These are phyloP conservation scores for Adoxophyes honmai DNA, from an alignment of 1,140 invertebrate genomes.

Conservation along the genomic window DNA sequence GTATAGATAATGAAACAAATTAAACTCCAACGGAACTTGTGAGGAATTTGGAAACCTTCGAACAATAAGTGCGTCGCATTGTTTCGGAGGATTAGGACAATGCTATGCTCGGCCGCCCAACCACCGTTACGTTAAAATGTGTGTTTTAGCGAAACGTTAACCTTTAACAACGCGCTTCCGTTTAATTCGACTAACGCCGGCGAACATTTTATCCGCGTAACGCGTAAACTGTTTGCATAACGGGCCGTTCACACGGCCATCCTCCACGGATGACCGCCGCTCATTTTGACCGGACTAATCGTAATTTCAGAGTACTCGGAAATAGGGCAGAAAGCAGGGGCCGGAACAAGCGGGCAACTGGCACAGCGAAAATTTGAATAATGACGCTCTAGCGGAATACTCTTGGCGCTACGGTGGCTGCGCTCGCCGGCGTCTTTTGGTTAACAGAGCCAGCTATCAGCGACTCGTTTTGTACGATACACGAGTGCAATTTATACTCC, in stretches of 20 bases:
- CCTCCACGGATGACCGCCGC: constrained; percentile 59
- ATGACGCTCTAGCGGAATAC: constrained; percentile 70
- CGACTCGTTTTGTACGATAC: constrained; percentile 2
- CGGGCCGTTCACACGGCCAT: constrained; percentile 67
- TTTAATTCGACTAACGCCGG: constrained; percentile 13
- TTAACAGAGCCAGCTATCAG: constrained; percentile 12
- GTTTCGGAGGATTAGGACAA: too few species aligned
- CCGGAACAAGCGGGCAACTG: constrained; percentile 70
- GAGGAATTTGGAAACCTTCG: too few species aligned
- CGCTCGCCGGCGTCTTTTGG: constrained; percentile 23
- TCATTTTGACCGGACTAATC: constrained; percentile 65
- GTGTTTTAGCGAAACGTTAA: neutral
- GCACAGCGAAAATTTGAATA: constrained; percentile 74
- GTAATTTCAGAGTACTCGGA: constrained; percentile 66
- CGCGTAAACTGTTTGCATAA: constrained; percentile 52
- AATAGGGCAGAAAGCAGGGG: constrained; percentile 67
- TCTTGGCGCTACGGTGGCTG: constrained; percentile 60
- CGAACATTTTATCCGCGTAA: constrained; percentile 26
- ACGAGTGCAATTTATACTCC: constrained; percentile 2
- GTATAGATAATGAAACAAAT: too few species aligned
- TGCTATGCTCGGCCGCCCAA: too few species aligned
- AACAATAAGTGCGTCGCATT: too few species aligned
- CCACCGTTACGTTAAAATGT: neutral
- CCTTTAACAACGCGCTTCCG: constrained; percentile 28
- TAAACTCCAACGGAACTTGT: too few species aligned